Evolutionary conservation across 2,113 vertebrate species (phyloP), one percentile per base, ranked within the genome.

Genomic region (Cavia porcellus): DNA sequence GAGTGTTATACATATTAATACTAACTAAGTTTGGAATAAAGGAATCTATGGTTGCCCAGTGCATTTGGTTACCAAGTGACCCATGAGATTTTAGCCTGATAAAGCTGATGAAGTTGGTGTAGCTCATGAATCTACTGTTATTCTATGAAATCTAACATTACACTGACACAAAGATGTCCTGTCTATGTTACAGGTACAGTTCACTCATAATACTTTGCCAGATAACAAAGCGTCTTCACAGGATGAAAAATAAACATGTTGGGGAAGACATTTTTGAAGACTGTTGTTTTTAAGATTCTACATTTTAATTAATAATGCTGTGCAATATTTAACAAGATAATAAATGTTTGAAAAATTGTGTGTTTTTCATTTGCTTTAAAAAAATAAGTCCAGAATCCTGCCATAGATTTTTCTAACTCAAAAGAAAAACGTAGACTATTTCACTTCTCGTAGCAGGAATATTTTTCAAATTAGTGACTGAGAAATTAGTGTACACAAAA

Each of bases 291-390:
- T 8, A 57, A 83, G 89, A 93, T 9, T 30, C 20, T 50, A 17
- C 45, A 77, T 68, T 57, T 72, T 70, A 0, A 66, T 57, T 75
- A 89, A 64, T 1, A 81, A 42, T 86, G 30, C 9, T 47, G 86
- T 38, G 61, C 90, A 42, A 74, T 25, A 94, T 42, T 95, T 95
- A 68, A 77, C 13, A 93, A 85, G 70, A 77, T 79, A 89, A 70
- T 24, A 90, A 80, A 47, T 79, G 50, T 10, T 86, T 79, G 11
- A 50, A 93, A 85, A 61, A 38, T 83, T 89, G 38, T 70, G 55
- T 22, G 2, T 70, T 84, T 57, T 13, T 17, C 30, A 55, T 72
- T 83, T 7, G 15, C 3, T 45, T 55, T 11, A 64, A n/a, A 92
- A 72, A 75, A 75, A 50, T 22, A 79, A 93, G 7, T 32, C 52